A percentile compares a stretch with the other conserved stretches of the same genome.
phyloP scores from a whole-genome alignment of 1,140 invertebrate species.

The Microvelia longipes region DNA sequence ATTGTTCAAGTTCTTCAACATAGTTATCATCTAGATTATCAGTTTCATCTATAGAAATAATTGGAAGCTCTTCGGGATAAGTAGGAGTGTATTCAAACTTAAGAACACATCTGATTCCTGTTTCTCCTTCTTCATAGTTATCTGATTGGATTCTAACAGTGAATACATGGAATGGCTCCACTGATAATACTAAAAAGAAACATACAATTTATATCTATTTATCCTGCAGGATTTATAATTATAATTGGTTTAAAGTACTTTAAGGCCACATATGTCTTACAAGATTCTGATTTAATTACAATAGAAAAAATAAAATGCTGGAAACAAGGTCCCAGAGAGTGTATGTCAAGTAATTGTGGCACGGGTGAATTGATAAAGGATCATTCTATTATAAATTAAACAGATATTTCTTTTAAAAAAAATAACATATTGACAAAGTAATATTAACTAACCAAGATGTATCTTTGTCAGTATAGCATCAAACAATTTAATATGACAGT shows the following conservation, averaged over 20 bases:
- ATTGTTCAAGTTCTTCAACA: slow-evolving; percentile 46
- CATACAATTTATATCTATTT: too few species aligned
- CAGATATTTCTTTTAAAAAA: too few species aligned
- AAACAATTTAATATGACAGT: too few species aligned
- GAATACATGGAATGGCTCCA: slow-evolving; percentile 39
- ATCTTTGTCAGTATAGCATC: too few species aligned
- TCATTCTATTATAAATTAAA: too few species aligned
- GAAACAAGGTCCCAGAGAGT: too few species aligned
- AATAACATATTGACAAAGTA: too few species aligned
- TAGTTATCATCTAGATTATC: slow-evolving; percentile 65
- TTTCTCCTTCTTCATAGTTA: slow-evolving; percentile 28
- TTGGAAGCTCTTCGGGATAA: slow-evolving; percentile 75
- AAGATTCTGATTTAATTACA: too few species aligned
- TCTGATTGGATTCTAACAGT: slow-evolving; percentile 33
- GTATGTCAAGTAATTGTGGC: too few species aligned
- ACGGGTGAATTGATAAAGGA: too few species aligned
- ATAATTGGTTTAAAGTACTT: neutral
- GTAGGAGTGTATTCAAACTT: slow-evolving; percentile 67
- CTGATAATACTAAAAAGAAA: slow-evolving; percentile 45
- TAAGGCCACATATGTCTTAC: slow-evolving; percentile 18
- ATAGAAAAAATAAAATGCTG: too few species aligned
- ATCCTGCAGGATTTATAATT: neutral
- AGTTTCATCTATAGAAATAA: slow-evolving; percentile 59
- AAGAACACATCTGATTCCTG: slow-evolving; percentile 32
- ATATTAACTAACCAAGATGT: too few species aligned